Evolutionary conservation across 2,797 vertebrate genomes (phyloP), one percentile per base, ranked within the genome.

Genomic region (Graptemys geographica): DNA sequence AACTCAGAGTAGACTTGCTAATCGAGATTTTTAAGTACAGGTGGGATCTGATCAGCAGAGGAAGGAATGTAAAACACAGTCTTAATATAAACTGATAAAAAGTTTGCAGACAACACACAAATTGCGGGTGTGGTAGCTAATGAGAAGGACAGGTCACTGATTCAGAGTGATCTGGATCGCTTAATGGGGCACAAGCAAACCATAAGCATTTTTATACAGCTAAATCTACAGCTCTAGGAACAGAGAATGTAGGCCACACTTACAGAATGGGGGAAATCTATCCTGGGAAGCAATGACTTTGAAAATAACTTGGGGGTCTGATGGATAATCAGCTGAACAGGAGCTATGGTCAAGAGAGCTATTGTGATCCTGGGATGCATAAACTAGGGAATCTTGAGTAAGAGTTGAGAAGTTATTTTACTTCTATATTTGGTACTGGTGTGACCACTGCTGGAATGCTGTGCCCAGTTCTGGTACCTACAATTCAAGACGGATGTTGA

Each of bases 1-100:
- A 41, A 44, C 85, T 90, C 78, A 69, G 56, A 87, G 37, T 27
- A 10, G 1, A 69, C 90, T 91, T 88, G 72, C 47, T 92, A 27
- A 27, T 21, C 28, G 69, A 59, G 28, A 55, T 92, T 94, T 88
- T 91, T 81, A 89, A 87, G 81, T 88, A 74, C 28, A 79, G 28
- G 16, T 87, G 51, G 27, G 76, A 8, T 76, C 53, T 94, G 31
- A 57, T 88, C 0, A 10, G 4, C 85, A 4, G 80, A 82, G 27
- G 28, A 0, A 0, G 49, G 92, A 96, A 88, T 55, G 72, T 5
- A 37, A 86, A 56, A 21, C 1, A 18, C 41, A 9, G 1, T 1
- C 88, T 92, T 96, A 37, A 72, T 72, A 11, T 72, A 72, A 72
- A 72, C 65, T 72, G 65, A 37, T 41, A 41, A n/a, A 57, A 65